Evolutionary conservation across 2,113 vertebrate species (phyloP), one percentile per base, ranked within the genome.

Genomic region (Epinephelus cyanopodus): DNA sequence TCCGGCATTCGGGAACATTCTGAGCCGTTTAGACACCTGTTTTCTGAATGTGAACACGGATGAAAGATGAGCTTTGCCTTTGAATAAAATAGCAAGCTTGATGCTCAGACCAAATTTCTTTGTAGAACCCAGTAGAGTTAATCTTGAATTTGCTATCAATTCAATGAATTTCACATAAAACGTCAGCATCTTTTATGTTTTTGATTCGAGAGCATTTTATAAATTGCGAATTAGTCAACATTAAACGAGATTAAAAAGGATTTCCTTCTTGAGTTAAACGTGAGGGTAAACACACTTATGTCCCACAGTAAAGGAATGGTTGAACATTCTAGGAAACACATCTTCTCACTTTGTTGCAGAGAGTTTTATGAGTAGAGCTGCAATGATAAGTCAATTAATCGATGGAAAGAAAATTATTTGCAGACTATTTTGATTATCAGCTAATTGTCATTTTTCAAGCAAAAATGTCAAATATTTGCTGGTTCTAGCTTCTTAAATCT

Each of bases 1-100:
- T 67, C 48, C n/a, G 81, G 81, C 53, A 21, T 23, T 54, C n/a
- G 14, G 39, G 14, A 65, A 47, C 63, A 66, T 61, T 70, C 69
- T 33, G 37, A 62, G 15, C 6, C 14, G 29, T 69, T 73, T 50
- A 64, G 60, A 63, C 25, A 81, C n/a, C 19, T 67, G 54, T 65
- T 29, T 21, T 57, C 14, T 66, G 53, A 83, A 61, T 54, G 58
- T 70, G 54, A 61, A 29, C 19, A 25, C 25, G 25, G 33, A 60
- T 39, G 21, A 27, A 74, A 58, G 15, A 52, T 47, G 12, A 42
- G 11, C 74, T 53, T 1, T 13, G 37, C 48, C 15, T 63, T 2
- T 63, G 17, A 75, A 45, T 69, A 23, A 53, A 68, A 54, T 6
- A 69, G 4, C 4, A 50, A 68, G 45, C 21, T 54, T 54, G 62